phyloP scores from a whole-genome alignment of 1,140 invertebrate genomes.

The Drosophila pandora region DNA sequence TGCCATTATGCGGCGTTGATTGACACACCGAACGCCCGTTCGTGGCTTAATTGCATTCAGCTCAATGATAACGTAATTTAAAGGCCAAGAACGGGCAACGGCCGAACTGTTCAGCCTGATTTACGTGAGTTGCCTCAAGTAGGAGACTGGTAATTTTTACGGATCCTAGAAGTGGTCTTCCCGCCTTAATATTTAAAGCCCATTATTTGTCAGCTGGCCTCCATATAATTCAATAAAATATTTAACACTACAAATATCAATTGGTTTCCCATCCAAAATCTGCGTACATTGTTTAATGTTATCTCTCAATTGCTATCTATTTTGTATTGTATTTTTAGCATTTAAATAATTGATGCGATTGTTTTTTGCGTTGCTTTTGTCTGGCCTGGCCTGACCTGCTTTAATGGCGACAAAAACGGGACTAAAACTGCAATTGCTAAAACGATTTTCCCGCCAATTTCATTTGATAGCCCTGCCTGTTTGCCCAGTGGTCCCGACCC shows the following conservation, averaged over 20 bases:
- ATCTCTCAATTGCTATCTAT: conserved; percentile 27
- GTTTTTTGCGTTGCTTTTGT: conserved; percentile 11
- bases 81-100: conserved; percentile 48
- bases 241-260: conserved; percentile 41
- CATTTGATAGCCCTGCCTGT: conserved; percentile 63
- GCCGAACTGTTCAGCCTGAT: conserved; percentile 54
- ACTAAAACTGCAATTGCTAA: conserved; percentile 76
- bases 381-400: conserved; percentile 10
- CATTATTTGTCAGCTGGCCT: not conserved
- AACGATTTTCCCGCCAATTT: conserved; percentile 80
- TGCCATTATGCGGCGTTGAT: conserved; percentile 72
- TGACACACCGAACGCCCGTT: conserved; percentile 74
- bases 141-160: not conserved
- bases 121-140: conserved; percentile 26
- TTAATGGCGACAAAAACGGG: conserved; percentile 60
- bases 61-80: conserved; percentile 82
- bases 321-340: conserved; percentile 24
- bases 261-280: conserved; percentile 31
- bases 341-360: conserved; percentile 46
- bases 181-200: not conserved
- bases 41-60: conserved; percentile 78
- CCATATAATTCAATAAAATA: conserved; percentile 43
- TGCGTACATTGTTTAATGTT: conserved; percentile 41
- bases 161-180: not conserved
- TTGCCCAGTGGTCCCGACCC: not conserved